Evolutionary conservation across 2,888 invertebrate genomes (phyloP).

Genomic region (Neuroscelio doddi): DNA sequence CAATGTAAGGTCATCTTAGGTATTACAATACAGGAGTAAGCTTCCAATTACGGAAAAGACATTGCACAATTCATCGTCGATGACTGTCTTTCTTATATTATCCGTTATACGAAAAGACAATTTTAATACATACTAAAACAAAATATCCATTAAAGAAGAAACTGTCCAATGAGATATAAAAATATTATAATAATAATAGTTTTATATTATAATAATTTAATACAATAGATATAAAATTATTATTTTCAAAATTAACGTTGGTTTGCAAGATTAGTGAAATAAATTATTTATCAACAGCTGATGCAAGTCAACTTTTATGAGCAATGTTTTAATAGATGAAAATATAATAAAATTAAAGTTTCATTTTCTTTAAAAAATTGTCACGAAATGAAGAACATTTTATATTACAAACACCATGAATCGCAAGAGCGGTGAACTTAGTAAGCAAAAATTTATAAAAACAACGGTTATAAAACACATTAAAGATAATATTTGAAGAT

Average conservation of each 20-base stretch:
- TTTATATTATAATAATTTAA: conserved; percentile 22
- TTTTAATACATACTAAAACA: conserved; percentile 32
- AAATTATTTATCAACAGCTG: conserved; percentile 1
- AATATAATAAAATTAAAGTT: neutral
- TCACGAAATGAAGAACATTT: conserved; percentile 10
- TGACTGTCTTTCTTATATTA: conserved; percentile 30
- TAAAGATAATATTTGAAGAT: conserved; percentile 26
- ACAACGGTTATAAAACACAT: conserved; percentile 33
- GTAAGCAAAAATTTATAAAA: conserved; percentile 22
- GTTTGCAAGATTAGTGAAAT: too few relatives aligned
- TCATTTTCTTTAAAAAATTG: neutral
- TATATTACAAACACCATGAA: conserved; percentile 20
- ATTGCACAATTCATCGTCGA: conserved; percentile 35
- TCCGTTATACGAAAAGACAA: conserved; percentile 35
- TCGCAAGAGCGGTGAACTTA: too few relatives aligned
- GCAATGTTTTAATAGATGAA: neutral
- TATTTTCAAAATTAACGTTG: too few relatives aligned
- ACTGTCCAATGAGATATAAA: conserved; percentile 5
- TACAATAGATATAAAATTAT: neutral
- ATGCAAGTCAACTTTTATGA: neutral
- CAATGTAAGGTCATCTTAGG: conserved; percentile 31
- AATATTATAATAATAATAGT: too few relatives aligned
- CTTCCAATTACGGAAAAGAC: conserved; percentile 38
- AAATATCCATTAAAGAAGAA: conserved; percentile 27
- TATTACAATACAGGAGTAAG: conserved; percentile 30